Conservation (phyloP, 2,113 vertebrate genomes). For the Cricetomys ansorgei region DNA sequence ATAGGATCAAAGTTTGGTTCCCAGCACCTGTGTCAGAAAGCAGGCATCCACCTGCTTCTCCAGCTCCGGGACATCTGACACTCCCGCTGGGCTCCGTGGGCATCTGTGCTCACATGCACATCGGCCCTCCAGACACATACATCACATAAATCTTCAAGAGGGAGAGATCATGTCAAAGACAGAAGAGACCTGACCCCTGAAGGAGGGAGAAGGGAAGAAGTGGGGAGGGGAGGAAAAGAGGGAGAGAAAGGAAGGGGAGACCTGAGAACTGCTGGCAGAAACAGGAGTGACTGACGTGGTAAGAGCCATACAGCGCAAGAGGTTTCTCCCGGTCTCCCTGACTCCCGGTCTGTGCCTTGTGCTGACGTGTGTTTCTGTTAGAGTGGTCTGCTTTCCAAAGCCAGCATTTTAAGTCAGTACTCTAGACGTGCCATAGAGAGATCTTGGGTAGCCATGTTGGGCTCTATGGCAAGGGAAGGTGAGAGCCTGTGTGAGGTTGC, state of each 20-base stretch:
- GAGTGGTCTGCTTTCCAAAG: background rate
- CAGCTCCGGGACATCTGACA: background rate
- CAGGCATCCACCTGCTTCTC: background rate
- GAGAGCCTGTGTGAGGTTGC: background rate
- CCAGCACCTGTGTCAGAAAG: background rate
- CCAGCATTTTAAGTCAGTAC: background rate
- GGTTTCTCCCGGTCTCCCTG: background rate
- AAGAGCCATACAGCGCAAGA: background rate
- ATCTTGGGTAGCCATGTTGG: background rate
- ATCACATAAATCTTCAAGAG: background rate
- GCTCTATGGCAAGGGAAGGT: background rate
- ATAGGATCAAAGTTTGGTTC: background rate
- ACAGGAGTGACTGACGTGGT: background rate
- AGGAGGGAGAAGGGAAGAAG: background rate
- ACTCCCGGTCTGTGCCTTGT: background rate
- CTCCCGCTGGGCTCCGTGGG: background rate
- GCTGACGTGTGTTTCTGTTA: background rate
- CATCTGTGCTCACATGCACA: background rate
- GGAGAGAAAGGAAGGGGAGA: background rate
- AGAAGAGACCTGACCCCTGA: background rate
- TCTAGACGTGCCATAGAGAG: background rate
- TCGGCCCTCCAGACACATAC: background rate
- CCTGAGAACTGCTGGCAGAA: background rate
- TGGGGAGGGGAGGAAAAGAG: no score
- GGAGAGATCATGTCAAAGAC: background rate